phyloP scores from a whole-genome alignment of 2,797 vertebrate species.

The Echeneis naucrates region DNA sequence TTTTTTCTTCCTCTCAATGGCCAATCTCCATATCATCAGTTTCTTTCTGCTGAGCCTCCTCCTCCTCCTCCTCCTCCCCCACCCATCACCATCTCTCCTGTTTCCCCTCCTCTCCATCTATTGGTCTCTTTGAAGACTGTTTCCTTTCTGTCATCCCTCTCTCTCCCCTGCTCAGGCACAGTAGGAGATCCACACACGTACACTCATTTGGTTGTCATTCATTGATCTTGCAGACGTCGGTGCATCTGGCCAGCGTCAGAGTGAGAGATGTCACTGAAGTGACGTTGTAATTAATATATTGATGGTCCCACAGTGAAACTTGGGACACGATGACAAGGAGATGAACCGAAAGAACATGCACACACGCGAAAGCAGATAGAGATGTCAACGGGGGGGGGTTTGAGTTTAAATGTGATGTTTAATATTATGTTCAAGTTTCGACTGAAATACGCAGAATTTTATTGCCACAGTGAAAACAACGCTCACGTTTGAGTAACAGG shows the following conservation, averaged over 20 bases:
- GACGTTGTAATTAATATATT: slow-evolving; percentile 67
- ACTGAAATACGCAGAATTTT: too few species aligned
- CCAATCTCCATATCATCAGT: slow-evolving; percentile 37
- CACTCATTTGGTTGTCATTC: slow-evolving; percentile 31
- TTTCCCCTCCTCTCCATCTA: slow-evolving; percentile 6
- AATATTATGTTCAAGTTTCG: too few species aligned
- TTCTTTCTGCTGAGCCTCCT: slow-evolving; percentile 14
- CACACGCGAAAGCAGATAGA: not conserved
- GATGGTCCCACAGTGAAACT: slow-evolving; percentile 47
- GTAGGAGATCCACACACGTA: slow-evolving; percentile 19
- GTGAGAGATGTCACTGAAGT: slow-evolving; percentile 61
- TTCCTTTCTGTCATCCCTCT: slow-evolving; percentile 28
- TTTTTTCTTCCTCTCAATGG: slow-evolving; percentile 13
- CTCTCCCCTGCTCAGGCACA: slow-evolving; percentile 21
- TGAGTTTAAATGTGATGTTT: too few species aligned
- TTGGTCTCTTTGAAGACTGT: slow-evolving; percentile 21
- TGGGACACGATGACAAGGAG: slow-evolving; percentile 23
- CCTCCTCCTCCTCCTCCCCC: not conserved
- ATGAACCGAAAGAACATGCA: slow-evolving; percentile 8
- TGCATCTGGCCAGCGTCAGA: slow-evolving; percentile 73
- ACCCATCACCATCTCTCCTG: slow-evolving; percentile 2
- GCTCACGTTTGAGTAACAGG: too few species aligned
- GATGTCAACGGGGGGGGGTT: too few species aligned
- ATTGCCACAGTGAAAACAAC: too few species aligned
- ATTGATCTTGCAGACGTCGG: slow-evolving; percentile 40